Base-by-base conservation (phyloP, 2,797 vertebrate genomes). In the Channallabes apus region DNA sequence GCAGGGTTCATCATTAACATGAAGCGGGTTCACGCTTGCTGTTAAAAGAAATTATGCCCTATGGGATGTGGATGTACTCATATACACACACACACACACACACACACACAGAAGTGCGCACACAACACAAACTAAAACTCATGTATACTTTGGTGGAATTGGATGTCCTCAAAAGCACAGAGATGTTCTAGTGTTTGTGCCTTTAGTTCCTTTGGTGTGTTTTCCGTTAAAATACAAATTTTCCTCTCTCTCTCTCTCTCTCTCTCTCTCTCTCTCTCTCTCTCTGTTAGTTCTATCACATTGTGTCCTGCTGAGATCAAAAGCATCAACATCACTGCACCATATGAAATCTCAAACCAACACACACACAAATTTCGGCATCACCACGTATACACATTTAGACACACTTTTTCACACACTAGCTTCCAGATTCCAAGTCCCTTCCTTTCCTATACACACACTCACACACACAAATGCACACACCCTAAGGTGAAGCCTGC, bases 41-140 rank as follows among this genome's bases (percentile, higher is more conserved):
- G 86, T 89, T 83, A 88, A 76, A 88, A 78, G 38, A 91, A 90
- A 89, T 75, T 82, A 35, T 82, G n/a, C 77, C 88, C 73, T 72
- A 58, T 82, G 88, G 73, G 80, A 88, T 77, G 85, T 72, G 84
- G 75, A 68, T 71, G 68, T 59, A 79, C n/a, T 69, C 46, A 32
- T 41, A 58, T 20, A 5, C 2, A 46, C 69, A 24, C 11, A 0
- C 69, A 35, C 38, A 38, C 38, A 38, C 38, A 38, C 3, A 35
- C 32, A n/a, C 22, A 54, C 72, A 73, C 41, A 73, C 24, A 12
- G 27, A 67, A 29, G 22, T 14, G 17, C 11, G 11, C 46, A 51
- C 46, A 51, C 46, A 27, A 46, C 46, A 58, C 29, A 75, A 69
- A 62, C 61, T 17, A 27, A 61, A 35, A n/a, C 41, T 68, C 27